Percentiles rank a stretch among this genome's conserved stretches.
Evolutionary conservation across 2,113 vertebrate genomes (phyloP).

Genomic region (Tachysurus vachellii): DNA sequence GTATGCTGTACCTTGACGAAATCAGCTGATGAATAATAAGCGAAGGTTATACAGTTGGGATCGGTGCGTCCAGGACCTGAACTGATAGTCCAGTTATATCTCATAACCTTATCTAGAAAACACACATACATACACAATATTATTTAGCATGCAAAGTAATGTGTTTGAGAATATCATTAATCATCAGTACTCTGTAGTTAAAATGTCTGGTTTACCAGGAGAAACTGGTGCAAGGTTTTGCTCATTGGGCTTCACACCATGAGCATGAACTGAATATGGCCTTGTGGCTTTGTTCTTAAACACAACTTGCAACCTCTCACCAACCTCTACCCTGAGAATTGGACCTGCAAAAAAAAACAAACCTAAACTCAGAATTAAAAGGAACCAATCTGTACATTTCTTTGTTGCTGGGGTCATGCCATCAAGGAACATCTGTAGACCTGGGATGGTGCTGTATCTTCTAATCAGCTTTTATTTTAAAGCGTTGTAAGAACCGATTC

Average conservation of each 20-base stretch:
- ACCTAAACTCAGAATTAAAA: not conserved
- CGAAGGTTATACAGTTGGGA: constrained; percentile 88
- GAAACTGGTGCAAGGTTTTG: constrained; percentile 61
- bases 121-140: not conserved
- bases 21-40: constrained; percentile 85
- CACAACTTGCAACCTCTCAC: constrained; percentile 81
- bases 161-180: not conserved
- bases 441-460: not conserved
- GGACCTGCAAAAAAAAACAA: constrained; percentile 75
- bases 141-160: not conserved
- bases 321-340: constrained; percentile 83
- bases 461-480: not conserved
- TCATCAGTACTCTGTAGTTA: no score
- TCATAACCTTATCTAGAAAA: constrained; percentile 75
- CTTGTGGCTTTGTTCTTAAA: constrained; percentile 90
- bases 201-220: constrained; percentile 74
- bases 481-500: not conserved
- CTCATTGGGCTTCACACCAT: constrained; percentile 77
- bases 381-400: no score
- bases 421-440: not conserved
- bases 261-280: constrained; percentile 80
- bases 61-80: constrained; percentile 85
- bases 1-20: constrained; percentile 80
- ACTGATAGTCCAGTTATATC: constrained; percentile 85
- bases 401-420: not conserved